Percentiles rank a stretch among this genome's conserved stretches.
Evolutionary conservation across 2,888 invertebrate genomes (phyloP).

Genomic region (Sinotaia quadrata): DNA sequence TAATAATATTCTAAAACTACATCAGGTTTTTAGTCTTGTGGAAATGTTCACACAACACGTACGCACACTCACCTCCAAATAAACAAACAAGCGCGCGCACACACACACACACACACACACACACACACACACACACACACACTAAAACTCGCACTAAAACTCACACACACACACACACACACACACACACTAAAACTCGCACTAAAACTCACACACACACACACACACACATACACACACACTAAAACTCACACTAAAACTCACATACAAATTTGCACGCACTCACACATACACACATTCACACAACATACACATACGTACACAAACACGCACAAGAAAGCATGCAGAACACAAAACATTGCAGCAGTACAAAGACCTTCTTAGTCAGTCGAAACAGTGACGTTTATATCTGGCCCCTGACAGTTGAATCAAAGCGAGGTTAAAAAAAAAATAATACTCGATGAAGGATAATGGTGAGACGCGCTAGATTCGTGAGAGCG

Average conservation of each 20-base stretch:
- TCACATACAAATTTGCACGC: neutral
- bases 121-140: conserved; percentile 10
- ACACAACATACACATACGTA: neutral
- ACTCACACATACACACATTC: neutral
- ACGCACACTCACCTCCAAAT: no score
- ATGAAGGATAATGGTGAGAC: no score
- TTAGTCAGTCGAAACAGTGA: no score
- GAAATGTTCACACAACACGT: no score
- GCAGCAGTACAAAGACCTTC: no score
- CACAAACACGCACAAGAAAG: neutral
- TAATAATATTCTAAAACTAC: no score
- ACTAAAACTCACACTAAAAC: neutral
- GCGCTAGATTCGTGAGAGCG: no score
- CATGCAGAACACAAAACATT: no score
- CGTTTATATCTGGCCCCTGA: no score
- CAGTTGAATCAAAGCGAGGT: no score
- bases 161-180: neutral
- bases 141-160: conserved; percentile 2
- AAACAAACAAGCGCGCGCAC: neutral
- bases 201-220: neutral
- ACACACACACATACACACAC: neutral
- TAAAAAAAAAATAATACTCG: no score
- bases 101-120: neutral
- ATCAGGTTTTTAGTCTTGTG: no score
- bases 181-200: neutral